These are phyloP conservation scores for Drosophila siamana DNA, from an alignment of 2,888 invertebrate species.

Conservation along the genomic window DNA sequence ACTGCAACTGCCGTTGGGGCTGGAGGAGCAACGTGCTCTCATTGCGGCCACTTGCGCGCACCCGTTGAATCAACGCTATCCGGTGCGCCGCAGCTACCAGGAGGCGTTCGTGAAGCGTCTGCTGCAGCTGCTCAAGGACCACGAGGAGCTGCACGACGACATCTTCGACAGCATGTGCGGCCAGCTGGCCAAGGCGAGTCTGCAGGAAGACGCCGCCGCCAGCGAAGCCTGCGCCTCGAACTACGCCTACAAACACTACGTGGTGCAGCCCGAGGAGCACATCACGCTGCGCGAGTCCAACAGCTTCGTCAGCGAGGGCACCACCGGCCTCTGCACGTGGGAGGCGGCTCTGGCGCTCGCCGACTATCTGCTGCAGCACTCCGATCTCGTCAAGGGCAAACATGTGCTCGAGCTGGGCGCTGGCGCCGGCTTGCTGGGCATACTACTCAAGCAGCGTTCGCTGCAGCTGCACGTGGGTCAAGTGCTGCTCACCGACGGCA, in stretches of 20 bases:
- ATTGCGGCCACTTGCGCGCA: slow-evolving; percentile 87
- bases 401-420: slow-evolving; percentile 91
- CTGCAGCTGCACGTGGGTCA: slow-evolving; percentile 84
- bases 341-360: slow-evolving; percentile 91
- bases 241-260: slow-evolving; percentile 89
- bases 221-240: background rate
- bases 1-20: slow-evolving; percentile 48
- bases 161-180: slow-evolving; percentile 87
- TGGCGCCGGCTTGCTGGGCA: slow-evolving; percentile 91
- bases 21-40: slow-evolving; percentile 88
- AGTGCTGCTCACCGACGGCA: slow-evolving; percentile 90
- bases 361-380: slow-evolving; percentile 89
- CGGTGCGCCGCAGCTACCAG: slow-evolving; percentile 88
- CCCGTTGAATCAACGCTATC: slow-evolving; percentile 87
- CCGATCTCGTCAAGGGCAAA: slow-evolving; percentile 86
- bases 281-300: slow-evolving; percentile 90
- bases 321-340: slow-evolving; percentile 93
- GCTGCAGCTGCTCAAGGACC: slow-evolving; percentile 87
- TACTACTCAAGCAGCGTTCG: slow-evolving; percentile 88
- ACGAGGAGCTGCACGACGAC: slow-evolving; percentile 88
- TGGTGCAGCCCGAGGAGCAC: slow-evolving; percentile 72
- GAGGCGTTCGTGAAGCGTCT: slow-evolving; percentile 89
- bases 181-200: slow-evolving; percentile 33
- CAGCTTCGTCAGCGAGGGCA: slow-evolving; percentile 91
- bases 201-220: background rate